Percentiles rank a stretch among this genome's conserved stretches.
Conservation (phyloP, 2,113 vertebrate species). For the Elephantulus edwardii region DNA sequence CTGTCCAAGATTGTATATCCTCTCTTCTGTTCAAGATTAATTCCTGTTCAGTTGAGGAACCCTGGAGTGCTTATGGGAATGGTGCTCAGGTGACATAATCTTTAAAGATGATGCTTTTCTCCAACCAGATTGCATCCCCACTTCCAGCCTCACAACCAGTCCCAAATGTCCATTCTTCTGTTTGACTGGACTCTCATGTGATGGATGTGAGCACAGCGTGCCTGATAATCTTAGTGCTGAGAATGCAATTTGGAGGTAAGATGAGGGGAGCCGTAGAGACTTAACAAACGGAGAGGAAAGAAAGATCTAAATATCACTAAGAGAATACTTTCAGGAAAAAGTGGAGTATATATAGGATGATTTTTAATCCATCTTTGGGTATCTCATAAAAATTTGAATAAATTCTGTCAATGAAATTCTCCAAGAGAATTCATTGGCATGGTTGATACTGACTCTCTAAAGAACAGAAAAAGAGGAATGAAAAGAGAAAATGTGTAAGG, state of each 20-base stretch:
- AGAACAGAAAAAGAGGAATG: background rate
- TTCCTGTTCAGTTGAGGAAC: background rate
- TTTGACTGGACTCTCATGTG: conserved; percentile 61
- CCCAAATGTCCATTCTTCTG: conserved; percentile 25
- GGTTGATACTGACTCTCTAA: conserved; percentile 15
- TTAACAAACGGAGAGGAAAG: conserved; percentile 19
- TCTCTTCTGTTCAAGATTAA: background rate
- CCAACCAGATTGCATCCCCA: background rate
- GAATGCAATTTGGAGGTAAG: conserved; percentile 37
- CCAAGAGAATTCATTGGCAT: background rate
- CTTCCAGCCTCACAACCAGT: background rate
- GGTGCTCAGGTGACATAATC: background rate
- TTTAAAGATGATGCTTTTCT: background rate
- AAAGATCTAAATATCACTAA: conserved; percentile 5
- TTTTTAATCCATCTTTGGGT: background rate
- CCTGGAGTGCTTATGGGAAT: background rate
- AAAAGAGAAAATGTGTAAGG: background rate
- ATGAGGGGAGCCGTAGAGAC: background rate
- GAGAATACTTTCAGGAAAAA: background rate
- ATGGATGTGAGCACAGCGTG: conserved; percentile 71
- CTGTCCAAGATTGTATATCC: background rate
- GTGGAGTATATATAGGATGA: background rate
- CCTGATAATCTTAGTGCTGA: conserved; percentile 15
- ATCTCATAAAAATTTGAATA: background rate
- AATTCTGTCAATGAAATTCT: conserved; percentile 21